A percentile compares a stretch with the other conserved stretches of the same genome.
These are phyloP conservation scores for Ivindomyrus marchei DNA, from an alignment of 2,113 vertebrate species.

Conservation along the genomic window DNA sequence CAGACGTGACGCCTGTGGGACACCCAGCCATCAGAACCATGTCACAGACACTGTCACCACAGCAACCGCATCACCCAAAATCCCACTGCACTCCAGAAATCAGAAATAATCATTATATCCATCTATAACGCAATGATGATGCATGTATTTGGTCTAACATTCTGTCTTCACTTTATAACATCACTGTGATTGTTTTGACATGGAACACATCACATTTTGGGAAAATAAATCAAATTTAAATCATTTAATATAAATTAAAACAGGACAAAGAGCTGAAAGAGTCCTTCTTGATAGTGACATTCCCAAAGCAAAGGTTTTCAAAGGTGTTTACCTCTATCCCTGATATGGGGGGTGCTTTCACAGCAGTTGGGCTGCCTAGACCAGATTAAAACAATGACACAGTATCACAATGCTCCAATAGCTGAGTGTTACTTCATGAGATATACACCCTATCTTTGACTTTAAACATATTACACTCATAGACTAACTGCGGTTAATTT, in stretches of 20 bases:
- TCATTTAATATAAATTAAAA: not conserved
- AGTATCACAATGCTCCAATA: not conserved
- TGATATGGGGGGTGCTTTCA: slow-evolving; percentile 24
- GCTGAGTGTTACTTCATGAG: not conserved
- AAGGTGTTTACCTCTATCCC: slow-evolving; percentile 43
- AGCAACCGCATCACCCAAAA: not conserved
- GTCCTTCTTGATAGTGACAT: not conserved
- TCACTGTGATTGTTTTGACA: not conserved
- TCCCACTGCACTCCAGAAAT: not conserved
- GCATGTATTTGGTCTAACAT: not conserved
- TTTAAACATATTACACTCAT: not conserved
- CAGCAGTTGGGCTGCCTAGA: slow-evolving; percentile 31
- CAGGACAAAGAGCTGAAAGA: not conserved
- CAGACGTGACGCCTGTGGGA: slow-evolving; percentile 29
- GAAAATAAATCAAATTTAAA: not conserved
- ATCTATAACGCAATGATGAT: not conserved
- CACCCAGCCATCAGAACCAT: not conserved
- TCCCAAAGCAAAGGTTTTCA: not conserved
- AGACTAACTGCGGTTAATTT: not conserved
- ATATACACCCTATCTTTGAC: not conserved
- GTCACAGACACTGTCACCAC: not conserved
- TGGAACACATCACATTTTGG: not conserved
- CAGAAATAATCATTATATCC: not conserved
- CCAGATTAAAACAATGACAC: slow-evolving; percentile 16
- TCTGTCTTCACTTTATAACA: not conserved